These are phyloP conservation scores for Lasioglossum zephyrum DNA, from an alignment of 2,888 invertebrate genomes.

Conservation along the genomic window DNA sequence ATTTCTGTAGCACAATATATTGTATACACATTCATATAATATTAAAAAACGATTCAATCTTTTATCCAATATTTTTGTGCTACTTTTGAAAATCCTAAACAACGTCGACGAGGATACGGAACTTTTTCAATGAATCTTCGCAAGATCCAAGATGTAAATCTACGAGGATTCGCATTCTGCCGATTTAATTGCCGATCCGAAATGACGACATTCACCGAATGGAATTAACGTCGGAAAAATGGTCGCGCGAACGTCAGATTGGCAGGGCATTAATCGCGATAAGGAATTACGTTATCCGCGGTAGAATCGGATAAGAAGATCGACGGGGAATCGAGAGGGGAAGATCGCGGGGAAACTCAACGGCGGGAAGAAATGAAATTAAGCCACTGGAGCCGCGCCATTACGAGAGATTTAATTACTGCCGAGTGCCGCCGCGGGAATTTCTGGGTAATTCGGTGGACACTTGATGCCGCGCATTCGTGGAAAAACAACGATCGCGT, in stretches of 20 bases:
- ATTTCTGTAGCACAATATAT: not conserved
- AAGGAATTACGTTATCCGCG: slow-evolving; percentile 1
- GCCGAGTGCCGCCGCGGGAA: slow-evolving; percentile 9
- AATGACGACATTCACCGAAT: not conserved
- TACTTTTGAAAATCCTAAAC: too few species aligned
- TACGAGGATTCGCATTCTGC: not conserved
- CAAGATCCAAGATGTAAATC: not conserved
- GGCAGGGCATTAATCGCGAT: slow-evolving; percentile 1
- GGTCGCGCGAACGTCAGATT: not conserved
- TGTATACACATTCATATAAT: too few species aligned
- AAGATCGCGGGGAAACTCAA: not conserved
- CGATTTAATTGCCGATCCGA: not conserved
- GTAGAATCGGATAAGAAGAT: not conserved
- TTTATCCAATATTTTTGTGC: too few species aligned
- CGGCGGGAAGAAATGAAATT: slow-evolving; percentile 26
- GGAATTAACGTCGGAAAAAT: not conserved
- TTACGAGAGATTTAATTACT: slow-evolving; percentile 33
- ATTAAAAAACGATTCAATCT: too few species aligned
- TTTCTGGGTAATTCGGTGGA: slow-evolving; percentile 18
- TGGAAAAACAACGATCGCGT: not conserved
- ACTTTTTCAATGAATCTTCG: not conserved
- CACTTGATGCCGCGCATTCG: slow-evolving; percentile 2
- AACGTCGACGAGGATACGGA: not conserved
- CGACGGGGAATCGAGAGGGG: not conserved
- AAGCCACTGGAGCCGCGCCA: slow-evolving; percentile 19